Evolutionary conservation across 2,888 invertebrate species (phyloP).

Genomic region (Morinoia aosen): DNA sequence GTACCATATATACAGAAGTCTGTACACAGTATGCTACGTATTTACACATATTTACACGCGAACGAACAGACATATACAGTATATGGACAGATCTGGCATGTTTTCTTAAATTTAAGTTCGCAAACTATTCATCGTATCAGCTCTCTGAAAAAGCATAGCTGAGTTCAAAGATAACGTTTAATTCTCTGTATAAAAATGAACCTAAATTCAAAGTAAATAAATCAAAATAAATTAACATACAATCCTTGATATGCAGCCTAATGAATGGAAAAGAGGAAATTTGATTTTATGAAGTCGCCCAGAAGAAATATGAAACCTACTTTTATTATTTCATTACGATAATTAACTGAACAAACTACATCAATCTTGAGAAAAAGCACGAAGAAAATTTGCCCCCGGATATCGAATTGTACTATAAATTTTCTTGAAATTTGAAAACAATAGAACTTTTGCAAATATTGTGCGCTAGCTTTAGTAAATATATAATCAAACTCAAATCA

Average conservation of each 20-base stretch:
- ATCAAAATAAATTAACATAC: not conserved
- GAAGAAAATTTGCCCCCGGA: no score
- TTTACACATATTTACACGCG: not conserved
- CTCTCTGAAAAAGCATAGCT: not conserved
- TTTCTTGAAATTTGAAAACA: no score
- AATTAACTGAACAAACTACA: no score
- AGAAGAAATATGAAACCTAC: not conserved
- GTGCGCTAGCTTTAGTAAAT: no score
- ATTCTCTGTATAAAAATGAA: not conserved
- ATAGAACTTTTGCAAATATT: no score
- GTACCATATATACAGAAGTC: conserved; percentile 10
- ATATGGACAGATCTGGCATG: not conserved
- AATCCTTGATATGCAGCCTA: not conserved
- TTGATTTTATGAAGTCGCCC: no score
- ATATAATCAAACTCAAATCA: no score
- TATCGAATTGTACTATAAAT: no score
- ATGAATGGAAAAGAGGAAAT: not conserved
- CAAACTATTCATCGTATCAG: not conserved
- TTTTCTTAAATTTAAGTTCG: not conserved
- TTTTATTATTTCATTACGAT: not conserved
- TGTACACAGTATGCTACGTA: not conserved
- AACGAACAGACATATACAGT: not conserved
- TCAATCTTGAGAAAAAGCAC: no score
- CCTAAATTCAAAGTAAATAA: not conserved
- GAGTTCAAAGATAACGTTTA: not conserved